Evolutionary conservation across 2,113 vertebrate genomes (phyloP).

Genomic region (Callorhinus ursinus): DNA sequence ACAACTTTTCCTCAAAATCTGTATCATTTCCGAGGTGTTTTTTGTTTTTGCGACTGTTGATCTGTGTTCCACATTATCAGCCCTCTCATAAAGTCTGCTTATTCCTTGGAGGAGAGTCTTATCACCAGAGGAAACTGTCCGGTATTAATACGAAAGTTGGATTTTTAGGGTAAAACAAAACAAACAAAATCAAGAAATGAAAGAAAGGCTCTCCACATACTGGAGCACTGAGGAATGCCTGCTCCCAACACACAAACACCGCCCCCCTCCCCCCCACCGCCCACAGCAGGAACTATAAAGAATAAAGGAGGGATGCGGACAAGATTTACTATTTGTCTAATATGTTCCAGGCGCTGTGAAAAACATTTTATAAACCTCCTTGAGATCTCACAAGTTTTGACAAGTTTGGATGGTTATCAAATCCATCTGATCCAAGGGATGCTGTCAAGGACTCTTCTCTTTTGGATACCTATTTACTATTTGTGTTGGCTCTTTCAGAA

Average conservation of each 20-base stretch:
- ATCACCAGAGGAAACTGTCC: background rate
- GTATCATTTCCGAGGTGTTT: background rate
- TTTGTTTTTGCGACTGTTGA: background rate
- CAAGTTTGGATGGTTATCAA: background rate
- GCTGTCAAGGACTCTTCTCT: background rate
- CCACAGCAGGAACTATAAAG: background rate
- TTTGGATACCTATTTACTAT: background rate
- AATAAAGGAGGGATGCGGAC: background rate
- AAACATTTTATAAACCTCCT: background rate
- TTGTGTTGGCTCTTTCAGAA: background rate
- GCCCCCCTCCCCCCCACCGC: background rate
- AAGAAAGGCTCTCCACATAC: background rate
- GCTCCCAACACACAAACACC: rapidly evolving
- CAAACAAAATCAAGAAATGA: background rate
- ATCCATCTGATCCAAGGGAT: background rate
- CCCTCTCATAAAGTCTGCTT: background rate
- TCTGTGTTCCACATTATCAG: background rate
- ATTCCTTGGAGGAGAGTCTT: background rate
- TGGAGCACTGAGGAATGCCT: background rate
- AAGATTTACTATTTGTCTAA: background rate
- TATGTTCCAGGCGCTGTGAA: background rate
- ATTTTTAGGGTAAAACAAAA: slow-evolving; percentile 30
- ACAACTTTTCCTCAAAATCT: background rate
- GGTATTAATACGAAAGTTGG: background rate
- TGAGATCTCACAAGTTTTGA: background rate